A percentile compares a stretch with the other conserved stretches of the same genome.
phyloP scores from a whole-genome alignment of 64 coral and sea anemone species.

The Actinia tenebrosa region DNA sequence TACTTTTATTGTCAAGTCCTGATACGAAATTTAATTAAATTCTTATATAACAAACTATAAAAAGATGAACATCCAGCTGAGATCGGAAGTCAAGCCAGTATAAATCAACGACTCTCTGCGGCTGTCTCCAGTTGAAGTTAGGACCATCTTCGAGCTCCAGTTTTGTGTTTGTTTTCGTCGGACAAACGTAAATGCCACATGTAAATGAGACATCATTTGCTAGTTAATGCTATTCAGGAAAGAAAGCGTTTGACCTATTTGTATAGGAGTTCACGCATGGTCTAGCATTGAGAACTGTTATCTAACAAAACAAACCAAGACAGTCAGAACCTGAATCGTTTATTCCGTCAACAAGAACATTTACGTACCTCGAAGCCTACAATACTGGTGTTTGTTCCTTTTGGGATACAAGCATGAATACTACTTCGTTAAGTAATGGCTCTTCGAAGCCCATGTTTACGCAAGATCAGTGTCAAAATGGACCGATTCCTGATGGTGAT shows the following conservation, averaged over 20 bases:
- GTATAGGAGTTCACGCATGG: neutral
- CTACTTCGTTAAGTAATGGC: neutral
- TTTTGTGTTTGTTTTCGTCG: neutral
- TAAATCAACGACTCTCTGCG: neutral
- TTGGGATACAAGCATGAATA: neutral
- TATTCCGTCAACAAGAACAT: neutral
- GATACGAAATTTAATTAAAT: slow-evolving; percentile 5
- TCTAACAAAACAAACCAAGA: neutral
- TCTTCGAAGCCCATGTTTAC: neutral
- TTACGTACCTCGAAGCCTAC: neutral
- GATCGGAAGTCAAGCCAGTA: neutral
- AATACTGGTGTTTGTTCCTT: neutral
- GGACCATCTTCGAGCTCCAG: neutral
- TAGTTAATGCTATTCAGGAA: neutral
- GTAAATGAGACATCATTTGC: neutral
- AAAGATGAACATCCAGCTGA: neutral
- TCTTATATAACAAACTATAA: neutral
- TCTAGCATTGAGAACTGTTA: neutral
- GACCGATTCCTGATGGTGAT: neutral
- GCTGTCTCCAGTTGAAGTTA: too few relatives aligned
- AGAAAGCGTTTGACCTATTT: neutral
- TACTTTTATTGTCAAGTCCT: neutral
- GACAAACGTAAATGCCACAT: neutral
- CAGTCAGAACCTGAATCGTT: neutral
- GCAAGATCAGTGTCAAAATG: neutral